Conservation (phyloP, 2,113 vertebrate genomes). For the Hiodon tergisus region DNA sequence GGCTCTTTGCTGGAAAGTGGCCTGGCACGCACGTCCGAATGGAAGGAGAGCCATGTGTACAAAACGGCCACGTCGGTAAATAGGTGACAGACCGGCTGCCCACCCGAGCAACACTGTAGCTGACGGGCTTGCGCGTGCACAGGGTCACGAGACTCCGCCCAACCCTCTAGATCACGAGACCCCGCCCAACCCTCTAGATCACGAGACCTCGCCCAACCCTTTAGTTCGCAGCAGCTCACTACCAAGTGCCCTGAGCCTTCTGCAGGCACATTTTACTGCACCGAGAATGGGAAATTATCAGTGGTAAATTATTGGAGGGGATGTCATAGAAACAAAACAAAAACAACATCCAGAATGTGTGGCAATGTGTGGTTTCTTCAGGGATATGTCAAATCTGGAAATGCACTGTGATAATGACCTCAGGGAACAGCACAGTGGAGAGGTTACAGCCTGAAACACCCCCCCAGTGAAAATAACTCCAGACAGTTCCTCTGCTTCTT, state of each 20-base stretch:
- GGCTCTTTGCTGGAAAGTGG: background rate
- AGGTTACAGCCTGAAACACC: background rate
- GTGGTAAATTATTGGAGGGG: background rate
- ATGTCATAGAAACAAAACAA: background rate
- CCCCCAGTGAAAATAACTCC: background rate
- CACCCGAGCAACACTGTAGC: no score
- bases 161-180: no score
- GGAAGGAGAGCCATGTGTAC: background rate
- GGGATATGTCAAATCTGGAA: background rate
- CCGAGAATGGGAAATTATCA: background rate
- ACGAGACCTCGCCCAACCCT: no score
- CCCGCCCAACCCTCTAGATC: no score
- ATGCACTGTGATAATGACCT: constrained; percentile 9
- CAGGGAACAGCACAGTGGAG: background rate
- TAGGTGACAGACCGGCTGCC: no score
- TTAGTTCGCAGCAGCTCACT: no score
- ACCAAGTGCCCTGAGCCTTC: background rate
- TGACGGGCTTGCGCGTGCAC: no score
- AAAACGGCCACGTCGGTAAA: no score
- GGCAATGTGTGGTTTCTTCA: background rate
- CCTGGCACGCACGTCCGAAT: background rate
- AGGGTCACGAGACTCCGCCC: no score
- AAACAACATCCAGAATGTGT: background rate
- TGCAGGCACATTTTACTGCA: background rate
- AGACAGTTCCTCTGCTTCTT: constrained; percentile 5